Evolutionary conservation across 2,797 vertebrate genomes (phyloP).

Genomic region (Heterohyrax brucei): DNA sequence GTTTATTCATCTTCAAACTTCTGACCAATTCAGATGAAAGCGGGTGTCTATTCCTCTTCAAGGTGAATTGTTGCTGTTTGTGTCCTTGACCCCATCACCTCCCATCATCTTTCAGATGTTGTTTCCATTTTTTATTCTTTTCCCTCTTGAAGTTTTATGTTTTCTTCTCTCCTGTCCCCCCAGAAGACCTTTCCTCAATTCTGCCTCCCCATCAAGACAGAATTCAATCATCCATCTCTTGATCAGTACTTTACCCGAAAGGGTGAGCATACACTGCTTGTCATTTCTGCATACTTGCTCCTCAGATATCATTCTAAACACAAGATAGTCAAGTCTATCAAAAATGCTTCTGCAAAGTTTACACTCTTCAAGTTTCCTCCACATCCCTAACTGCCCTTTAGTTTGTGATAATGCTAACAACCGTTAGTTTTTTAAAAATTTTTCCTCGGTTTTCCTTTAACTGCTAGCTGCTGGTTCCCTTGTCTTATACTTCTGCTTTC

Average conservation of each 20-base stretch:
- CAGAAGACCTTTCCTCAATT: not conserved
- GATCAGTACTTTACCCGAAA: not conserved
- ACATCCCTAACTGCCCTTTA: not conserved
- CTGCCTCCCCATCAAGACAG: not conserved
- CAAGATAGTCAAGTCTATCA: not conserved
- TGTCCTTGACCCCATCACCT: not conserved
- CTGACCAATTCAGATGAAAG: not conserved
- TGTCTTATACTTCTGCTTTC: not conserved
- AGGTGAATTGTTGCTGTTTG: not conserved
- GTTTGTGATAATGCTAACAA: not conserved
- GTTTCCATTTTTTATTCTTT: constrained; percentile 37
- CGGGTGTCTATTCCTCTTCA: constrained; percentile 17
- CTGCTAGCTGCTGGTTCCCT: not conserved
- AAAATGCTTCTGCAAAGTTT: constrained; percentile 6
- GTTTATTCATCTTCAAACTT: not conserved
- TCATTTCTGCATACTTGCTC: not conserved
- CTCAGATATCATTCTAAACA: not conserved
- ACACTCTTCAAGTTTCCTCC: not conserved
- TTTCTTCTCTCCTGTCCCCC: not conserved
- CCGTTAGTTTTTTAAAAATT: not conserved
- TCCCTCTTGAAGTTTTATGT: not conserved
- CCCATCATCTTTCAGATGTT: not conserved
- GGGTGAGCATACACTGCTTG: not conserved
- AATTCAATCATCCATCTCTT: not conserved
- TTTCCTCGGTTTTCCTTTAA: not conserved